Conservation (phyloP, 2,888 invertebrate species). For the Morpho achilles region DNA sequence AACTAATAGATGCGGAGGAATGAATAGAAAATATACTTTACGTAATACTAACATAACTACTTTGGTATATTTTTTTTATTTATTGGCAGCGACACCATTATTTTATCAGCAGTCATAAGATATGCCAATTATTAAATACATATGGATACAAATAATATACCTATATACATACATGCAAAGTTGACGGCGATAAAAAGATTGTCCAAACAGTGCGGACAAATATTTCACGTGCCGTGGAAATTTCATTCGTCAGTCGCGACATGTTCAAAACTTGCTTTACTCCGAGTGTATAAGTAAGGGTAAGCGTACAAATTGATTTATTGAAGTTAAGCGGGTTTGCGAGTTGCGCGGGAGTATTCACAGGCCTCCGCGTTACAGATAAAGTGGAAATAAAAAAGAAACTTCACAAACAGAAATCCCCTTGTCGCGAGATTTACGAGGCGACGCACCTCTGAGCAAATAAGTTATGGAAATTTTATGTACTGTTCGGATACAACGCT, state of each 20-base stretch:
- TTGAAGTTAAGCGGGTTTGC: slow-evolving; percentile 72
- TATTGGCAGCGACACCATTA: no score
- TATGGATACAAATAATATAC: not conserved
- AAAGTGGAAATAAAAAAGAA: slow-evolving; percentile 77
- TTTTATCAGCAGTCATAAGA: no score
- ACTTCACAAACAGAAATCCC: slow-evolving; percentile 77
- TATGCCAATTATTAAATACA: not conserved
- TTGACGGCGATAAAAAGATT: slow-evolving; percentile 4
- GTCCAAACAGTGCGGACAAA: slow-evolving; percentile 3
- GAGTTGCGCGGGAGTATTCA: slow-evolving; percentile 74
- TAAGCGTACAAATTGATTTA: slow-evolving; percentile 78
- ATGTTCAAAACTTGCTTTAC: slow-evolving; percentile 55
- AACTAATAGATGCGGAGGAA: no score
- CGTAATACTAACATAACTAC: no score
- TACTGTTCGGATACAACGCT: slow-evolving; percentile 49
- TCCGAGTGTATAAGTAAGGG: slow-evolving; percentile 62
- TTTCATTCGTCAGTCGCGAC: slow-evolving; percentile 56
- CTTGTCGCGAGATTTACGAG: slow-evolving; percentile 77
- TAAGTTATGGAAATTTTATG: slow-evolving; percentile 74
- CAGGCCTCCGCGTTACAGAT: slow-evolving; percentile 71
- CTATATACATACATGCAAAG: slow-evolving; percentile 4
- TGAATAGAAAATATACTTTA: no score
- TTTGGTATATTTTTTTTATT: no score
- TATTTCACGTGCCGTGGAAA: slow-evolving; percentile 28
- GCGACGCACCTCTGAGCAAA: slow-evolving; percentile 69